Conservation (phyloP, 2,888 invertebrate species). For the Trachelus tabidus region DNA sequence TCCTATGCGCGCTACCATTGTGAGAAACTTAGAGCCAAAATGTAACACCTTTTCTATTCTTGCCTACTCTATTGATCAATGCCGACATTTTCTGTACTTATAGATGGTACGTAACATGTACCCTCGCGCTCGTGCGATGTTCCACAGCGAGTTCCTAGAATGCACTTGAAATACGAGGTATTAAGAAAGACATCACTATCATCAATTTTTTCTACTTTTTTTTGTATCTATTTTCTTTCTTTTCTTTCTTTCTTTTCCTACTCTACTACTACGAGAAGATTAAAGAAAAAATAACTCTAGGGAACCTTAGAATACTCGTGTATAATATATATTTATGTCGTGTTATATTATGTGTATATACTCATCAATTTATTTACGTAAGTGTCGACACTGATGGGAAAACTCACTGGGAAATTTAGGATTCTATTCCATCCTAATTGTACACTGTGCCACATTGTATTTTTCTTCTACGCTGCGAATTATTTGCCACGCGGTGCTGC, state of each 20-base stretch:
- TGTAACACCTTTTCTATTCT: constrained; percentile 49
- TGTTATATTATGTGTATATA: neutral
- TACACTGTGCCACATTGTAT: neutral
- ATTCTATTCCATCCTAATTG: neutral
- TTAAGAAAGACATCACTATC: constrained; percentile 61
- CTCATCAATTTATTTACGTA: neutral
- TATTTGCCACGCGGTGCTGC: neutral
- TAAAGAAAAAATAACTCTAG: neutral
- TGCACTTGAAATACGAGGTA: constrained; percentile 65
- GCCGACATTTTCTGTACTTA: constrained; percentile 65
- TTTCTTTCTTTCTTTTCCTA: constrained; percentile 16
- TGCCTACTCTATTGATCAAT: constrained; percentile 62
- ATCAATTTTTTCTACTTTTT: constrained; percentile 43
- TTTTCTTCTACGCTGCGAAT: neutral
- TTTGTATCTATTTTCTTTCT: constrained; percentile 10
- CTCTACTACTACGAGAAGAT: constrained; percentile 5
- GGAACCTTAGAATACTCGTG: neutral
- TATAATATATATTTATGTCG: neutral
- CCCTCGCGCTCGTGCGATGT: constrained; percentile 64
- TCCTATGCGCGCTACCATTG: neutral
- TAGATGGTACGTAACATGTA: constrained; percentile 65
- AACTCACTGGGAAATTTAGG: neutral
- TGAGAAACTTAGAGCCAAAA: constrained; percentile 41
- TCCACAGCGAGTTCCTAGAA: constrained; percentile 65
- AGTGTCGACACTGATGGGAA: neutral